A percentile compares a stretch with the other conserved stretches of the same genome.
These are phyloP conservation scores for Steinernema scapterisci DNA, from an alignment of 2,888 invertebrate genomes.

Conservation along the genomic window DNA sequence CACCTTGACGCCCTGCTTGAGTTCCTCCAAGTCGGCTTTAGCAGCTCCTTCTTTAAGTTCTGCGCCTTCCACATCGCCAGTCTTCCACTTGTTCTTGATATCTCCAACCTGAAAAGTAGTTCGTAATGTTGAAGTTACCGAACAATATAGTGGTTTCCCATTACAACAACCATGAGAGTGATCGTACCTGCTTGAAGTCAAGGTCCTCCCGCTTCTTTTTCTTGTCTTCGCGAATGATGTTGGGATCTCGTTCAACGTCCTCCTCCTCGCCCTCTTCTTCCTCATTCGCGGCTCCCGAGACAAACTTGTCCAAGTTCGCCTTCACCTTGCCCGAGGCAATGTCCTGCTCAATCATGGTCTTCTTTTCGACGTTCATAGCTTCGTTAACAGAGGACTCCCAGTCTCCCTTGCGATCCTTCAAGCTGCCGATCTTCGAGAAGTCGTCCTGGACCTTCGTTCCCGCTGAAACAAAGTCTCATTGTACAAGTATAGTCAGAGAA, in stretches of 20 bases:
- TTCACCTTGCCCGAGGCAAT: slow-evolving; percentile 57
- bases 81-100: slow-evolving; percentile 67
- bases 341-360: slow-evolving; percentile 53
- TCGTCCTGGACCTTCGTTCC: slow-evolving; percentile 63
- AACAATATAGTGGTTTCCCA: too few relatives aligned
- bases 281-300: slow-evolving; percentile 55
- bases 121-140: too few relatives aligned
- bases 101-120: slow-evolving; percentile 58
- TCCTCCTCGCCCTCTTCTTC: slow-evolving; percentile 52
- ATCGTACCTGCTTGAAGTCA: slow-evolving; percentile 52
- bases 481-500: neutral
- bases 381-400: slow-evolving; percentile 60
- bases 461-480: slow-evolving; percentile 43
- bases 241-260: slow-evolving; percentile 52
- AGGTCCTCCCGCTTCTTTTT: slow-evolving; percentile 51
- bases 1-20: slow-evolving; percentile 61
- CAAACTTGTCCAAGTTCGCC: slow-evolving; percentile 54
- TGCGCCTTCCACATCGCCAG: slow-evolving; percentile 66
- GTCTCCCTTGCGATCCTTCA: slow-evolving; percentile 61
- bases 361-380: slow-evolving; percentile 50
- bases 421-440: slow-evolving; percentile 53
- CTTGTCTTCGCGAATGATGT: slow-evolving; percentile 49
- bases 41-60: slow-evolving; percentile 56
- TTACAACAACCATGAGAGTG: too few relatives aligned
- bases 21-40: slow-evolving; percentile 62